Conservation (phyloP, 2,888 invertebrate species). For the Biston stratarius region DNA sequence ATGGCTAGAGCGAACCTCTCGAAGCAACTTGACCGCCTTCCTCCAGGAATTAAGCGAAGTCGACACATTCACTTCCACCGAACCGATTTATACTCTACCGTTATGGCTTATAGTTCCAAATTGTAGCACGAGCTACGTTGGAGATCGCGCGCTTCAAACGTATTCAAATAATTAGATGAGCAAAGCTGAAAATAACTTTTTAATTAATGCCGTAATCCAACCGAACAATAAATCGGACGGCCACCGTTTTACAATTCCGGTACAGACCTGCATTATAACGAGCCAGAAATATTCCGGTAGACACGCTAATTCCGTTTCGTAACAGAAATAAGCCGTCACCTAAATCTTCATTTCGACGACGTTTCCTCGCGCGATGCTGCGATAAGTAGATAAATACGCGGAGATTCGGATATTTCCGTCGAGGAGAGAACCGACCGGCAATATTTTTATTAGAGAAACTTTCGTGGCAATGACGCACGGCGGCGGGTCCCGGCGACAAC, state of each 20-base stretch:
- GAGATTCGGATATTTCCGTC: slow-evolving; percentile 74
- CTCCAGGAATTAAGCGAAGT: slow-evolving; percentile 69
- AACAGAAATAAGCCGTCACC: slow-evolving; percentile 58
- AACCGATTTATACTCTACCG: slow-evolving; percentile 41
- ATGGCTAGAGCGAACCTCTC: slow-evolving; percentile 65
- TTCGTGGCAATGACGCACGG: slow-evolving; percentile 79
- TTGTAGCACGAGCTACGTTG: slow-evolving; percentile 37
- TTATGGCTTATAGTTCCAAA: slow-evolving; percentile 43
- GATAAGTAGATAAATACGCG: slow-evolving; percentile 51
- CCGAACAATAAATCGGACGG: slow-evolving; percentile 36
- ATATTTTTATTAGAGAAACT: slow-evolving; percentile 65
- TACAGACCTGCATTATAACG: slow-evolving; percentile 36
- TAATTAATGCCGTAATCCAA: slow-evolving; percentile 43
- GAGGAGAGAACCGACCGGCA: slow-evolving; percentile 65
- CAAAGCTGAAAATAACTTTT: slow-evolving; percentile 46
- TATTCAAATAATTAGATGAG: slow-evolving; percentile 47
- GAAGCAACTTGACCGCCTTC: slow-evolving; percentile 80
- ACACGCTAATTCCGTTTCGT: slow-evolving; percentile 52
- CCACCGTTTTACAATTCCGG: slow-evolving; percentile 26
- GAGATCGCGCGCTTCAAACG: slow-evolving; percentile 42
- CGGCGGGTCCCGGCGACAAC: slow-evolving; percentile 71
- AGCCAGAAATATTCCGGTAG: slow-evolving; percentile 33
- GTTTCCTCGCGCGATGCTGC: slow-evolving; percentile 50
- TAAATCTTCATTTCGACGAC: slow-evolving; percentile 62
- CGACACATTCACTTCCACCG: slow-evolving; percentile 58